Evolutionary conservation across 2,888 invertebrate genomes (phyloP).

Genomic region (Anaspis maculata): DNA sequence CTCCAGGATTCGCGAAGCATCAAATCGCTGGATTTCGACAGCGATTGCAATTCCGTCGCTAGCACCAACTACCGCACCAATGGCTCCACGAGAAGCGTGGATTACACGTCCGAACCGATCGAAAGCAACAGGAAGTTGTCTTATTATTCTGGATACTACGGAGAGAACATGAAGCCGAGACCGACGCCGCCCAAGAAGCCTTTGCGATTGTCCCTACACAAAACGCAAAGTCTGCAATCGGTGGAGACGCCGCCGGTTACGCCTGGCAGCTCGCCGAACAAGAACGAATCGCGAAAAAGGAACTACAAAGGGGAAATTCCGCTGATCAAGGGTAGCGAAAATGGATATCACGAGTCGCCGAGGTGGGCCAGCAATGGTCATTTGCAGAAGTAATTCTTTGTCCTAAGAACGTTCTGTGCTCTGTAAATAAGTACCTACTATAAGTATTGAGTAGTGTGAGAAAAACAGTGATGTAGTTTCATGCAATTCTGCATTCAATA

Average conservation of each 20-base stretch:
- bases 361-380: too few species aligned
- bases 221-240: slow-evolving; percentile 74
- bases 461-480: too few species aligned
- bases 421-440: too few species aligned
- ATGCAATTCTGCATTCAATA: too few species aligned
- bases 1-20: slow-evolving; percentile 52
- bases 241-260: slow-evolving; percentile 45
- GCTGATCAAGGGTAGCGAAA: not conserved
- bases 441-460: too few species aligned
- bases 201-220: slow-evolving; percentile 69
- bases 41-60: slow-evolving; percentile 46
- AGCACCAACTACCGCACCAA: slow-evolving; percentile 13
- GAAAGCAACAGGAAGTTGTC: slow-evolving; percentile 45
- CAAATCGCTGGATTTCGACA: slow-evolving; percentile 69
- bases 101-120: slow-evolving; percentile 53
- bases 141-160: slow-evolving; percentile 24
- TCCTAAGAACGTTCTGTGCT: too few species aligned
- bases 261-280: slow-evolving; percentile 22
- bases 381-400: too few species aligned
- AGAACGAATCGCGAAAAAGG: slow-evolving; percentile 43
- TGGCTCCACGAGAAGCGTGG: slow-evolving; percentile 29
- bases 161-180: slow-evolving; percentile 47
- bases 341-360: too few species aligned
- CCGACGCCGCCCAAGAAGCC: slow-evolving; percentile 84
- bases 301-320: slow-evolving; percentile 48